Percentiles rank a stretch among this genome's conserved stretches.
phyloP scores from a whole-genome alignment of 1,140 invertebrate species.

The Zaprionus tsacasi region DNA sequence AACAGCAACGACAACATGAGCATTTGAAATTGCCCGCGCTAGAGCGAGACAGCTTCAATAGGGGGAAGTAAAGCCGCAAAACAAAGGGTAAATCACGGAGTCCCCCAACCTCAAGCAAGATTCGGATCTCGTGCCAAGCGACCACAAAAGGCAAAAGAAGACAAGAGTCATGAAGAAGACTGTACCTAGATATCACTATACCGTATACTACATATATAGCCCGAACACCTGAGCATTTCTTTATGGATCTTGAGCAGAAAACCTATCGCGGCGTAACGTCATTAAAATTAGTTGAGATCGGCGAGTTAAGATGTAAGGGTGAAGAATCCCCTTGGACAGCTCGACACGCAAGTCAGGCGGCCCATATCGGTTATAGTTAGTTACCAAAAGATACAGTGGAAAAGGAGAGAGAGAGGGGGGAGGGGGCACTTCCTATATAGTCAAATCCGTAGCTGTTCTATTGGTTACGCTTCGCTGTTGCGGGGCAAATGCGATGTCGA shows the following conservation, averaged over 20 bases:
- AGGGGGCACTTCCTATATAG: conserved; percentile 15
- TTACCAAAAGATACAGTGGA: not conserved
- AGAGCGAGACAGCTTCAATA: conserved; percentile 19
- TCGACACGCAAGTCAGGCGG: conserved; percentile 39
- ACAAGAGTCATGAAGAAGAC: conserved; percentile 17
- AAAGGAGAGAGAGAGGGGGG: not conserved
- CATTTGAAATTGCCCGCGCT: conserved; percentile 46
- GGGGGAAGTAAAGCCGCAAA: conserved; percentile 36
- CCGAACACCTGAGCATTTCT: conserved; percentile 80
- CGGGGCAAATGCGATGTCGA: conserved; percentile 51
- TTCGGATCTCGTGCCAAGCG: conserved; percentile 71
- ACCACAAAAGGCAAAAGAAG: conserved; percentile 54
- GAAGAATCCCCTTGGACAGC: not conserved
- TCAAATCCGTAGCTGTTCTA: conserved; percentile 32
- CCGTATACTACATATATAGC: conserved; percentile 7
- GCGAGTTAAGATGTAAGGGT: conserved; percentile 62
- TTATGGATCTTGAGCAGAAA: conserved; percentile 82
- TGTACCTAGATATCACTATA: conserved; percentile 28
- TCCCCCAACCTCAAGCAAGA: conserved; percentile 31
- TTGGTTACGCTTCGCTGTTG: conserved; percentile 76
- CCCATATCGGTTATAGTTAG: conserved; percentile 46
- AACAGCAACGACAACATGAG: conserved; percentile 44
- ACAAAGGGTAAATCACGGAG: conserved; percentile 73
- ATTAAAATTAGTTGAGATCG: conserved; percentile 77
- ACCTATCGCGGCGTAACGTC: conserved; percentile 81